These are phyloP conservation scores for Melanotaenia duboulayi DNA, from an alignment of 2,113 vertebrate species.

Conservation along the genomic window DNA sequence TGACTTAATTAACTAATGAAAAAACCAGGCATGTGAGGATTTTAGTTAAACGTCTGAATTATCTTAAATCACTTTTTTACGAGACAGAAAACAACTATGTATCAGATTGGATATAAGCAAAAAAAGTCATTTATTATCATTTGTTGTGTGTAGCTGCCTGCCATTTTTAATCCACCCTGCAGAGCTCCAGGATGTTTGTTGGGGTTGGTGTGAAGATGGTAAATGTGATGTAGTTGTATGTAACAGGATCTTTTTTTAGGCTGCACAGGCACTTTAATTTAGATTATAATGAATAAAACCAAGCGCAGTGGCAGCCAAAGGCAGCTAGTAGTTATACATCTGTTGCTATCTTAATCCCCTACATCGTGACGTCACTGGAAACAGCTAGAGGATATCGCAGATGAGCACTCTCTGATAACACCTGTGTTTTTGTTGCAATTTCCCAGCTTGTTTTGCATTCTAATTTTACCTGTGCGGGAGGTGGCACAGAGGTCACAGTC, in stretches of 20 bases:
- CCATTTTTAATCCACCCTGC: slow-evolving; percentile 7
- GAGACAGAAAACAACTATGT: background rate
- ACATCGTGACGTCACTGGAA: slow-evolving; percentile 61
- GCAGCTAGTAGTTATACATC: slow-evolving; percentile 72
- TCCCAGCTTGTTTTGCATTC: background rate
- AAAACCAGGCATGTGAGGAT: background rate
- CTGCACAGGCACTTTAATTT: slow-evolving; percentile 22
- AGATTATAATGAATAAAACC: slow-evolving; percentile 49
- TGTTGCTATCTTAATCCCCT: slow-evolving; percentile 78
- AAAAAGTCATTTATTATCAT: slow-evolving; percentile 20
- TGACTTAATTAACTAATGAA: slow-evolving; percentile 8
- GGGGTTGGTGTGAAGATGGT: slow-evolving; percentile 16
- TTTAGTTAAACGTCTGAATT: background rate
- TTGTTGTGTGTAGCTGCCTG: slow-evolving; percentile 29
- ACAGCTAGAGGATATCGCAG: slow-evolving; percentile 40
- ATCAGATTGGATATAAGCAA: slow-evolving; percentile 29
- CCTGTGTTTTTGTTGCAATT: slow-evolving; percentile 14
- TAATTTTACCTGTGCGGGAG: background rate
- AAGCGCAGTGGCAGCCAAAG: slow-evolving; percentile 68
- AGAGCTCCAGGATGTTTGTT: slow-evolving; percentile 18
- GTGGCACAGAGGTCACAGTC: background rate
- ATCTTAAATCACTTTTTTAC: background rate
- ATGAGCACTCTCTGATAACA: slow-evolving; percentile 17
- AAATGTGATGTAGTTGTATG: slow-evolving; percentile 8
- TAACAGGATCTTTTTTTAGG: slow-evolving; percentile 24